A percentile compares a stretch with the other conserved stretches of the same genome.
Evolutionary conservation across 2,113 vertebrate genomes (phyloP).

Genomic region (Chloebia gouldiae): DNA sequence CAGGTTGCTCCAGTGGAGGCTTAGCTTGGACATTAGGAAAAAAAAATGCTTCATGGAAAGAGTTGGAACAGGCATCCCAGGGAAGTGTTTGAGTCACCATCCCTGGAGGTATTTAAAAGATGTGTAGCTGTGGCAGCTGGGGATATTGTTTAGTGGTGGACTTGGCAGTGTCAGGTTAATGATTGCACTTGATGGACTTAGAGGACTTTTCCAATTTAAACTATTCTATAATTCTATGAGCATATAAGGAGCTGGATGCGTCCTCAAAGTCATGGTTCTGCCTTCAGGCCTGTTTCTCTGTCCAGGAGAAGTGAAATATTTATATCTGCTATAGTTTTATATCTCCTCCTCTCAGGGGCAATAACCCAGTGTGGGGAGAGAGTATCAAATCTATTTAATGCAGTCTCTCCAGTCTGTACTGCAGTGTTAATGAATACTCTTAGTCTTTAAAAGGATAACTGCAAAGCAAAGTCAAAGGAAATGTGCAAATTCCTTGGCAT

Average conservation of each 20-base stretch:
- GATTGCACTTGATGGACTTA: neutral
- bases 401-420: neutral
- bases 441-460: neutral
- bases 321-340: neutral
- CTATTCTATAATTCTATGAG: neutral
- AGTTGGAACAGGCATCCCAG: neutral
- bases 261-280: neutral
- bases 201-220: neutral
- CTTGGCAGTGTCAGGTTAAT: neutral
- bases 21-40: neutral
- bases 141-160: neutral
- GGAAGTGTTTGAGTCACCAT: neutral
- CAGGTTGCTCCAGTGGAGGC: neutral
- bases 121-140: neutral
- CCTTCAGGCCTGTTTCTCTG: neutral
- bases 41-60: neutral
- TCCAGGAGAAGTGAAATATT: neutral
- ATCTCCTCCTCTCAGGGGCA: neutral
- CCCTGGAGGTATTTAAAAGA: neutral
- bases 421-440: neutral
- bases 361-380: rapidly evolving
- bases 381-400: neutral
- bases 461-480: neutral
- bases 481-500: neutral
- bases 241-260: neutral